Base-by-base conservation (phyloP, 2,888 invertebrate species). In the Agonum fuliginosum region DNA sequence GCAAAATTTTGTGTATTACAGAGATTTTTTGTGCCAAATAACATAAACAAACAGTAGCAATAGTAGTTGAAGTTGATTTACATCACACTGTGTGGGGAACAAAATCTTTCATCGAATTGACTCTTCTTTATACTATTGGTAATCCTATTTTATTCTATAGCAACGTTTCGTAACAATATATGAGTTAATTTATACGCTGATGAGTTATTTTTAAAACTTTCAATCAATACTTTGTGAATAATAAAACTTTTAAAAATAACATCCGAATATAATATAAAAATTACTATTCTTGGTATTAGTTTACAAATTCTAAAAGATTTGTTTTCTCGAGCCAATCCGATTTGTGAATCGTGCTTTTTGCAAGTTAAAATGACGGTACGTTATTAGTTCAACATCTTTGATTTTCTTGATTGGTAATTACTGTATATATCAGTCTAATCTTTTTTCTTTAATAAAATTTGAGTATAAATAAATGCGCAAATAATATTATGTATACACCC, bases 381-480 rank as follows among this genome's bases (percentile, higher is more conserved):
- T 62, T 62, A 30, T 54, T 54, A 62, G 22, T 54, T 54, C 24
- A 54, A 54, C 54, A 54, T 27, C 54, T 62, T 62, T 62, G 58
- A 62, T 69, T 54, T 72, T 72, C n/a, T 41, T 30, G 37, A 20
- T 48, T 54, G 72, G 22, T 54, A 72, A 51, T 72, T 51, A 72
- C 71, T 72, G 71, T 72, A 72, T 54, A 73, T 73, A 73, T 73
- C 73, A 73, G 73, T 73, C 73, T 73, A 73, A 58, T 58, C 24
- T 34, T 54, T 58, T 41, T 69, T 71, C 27, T 71, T 74, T 27
- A 62, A 62, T 74, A 74, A 74, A 62, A 74, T 74, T 74, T 74
- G 37, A 74, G 62, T 74, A 62, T 74, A 74, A 74, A 74, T 74
- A 74, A 74, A 74, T 74, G 74, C 74, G 62, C 30, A 74, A 74